A percentile compares a stretch with the other conserved stretches of the same genome.
These are phyloP conservation scores for Drosophila gaucha DNA, from an alignment of 2,888 invertebrate genomes.

Conservation along the genomic window DNA sequence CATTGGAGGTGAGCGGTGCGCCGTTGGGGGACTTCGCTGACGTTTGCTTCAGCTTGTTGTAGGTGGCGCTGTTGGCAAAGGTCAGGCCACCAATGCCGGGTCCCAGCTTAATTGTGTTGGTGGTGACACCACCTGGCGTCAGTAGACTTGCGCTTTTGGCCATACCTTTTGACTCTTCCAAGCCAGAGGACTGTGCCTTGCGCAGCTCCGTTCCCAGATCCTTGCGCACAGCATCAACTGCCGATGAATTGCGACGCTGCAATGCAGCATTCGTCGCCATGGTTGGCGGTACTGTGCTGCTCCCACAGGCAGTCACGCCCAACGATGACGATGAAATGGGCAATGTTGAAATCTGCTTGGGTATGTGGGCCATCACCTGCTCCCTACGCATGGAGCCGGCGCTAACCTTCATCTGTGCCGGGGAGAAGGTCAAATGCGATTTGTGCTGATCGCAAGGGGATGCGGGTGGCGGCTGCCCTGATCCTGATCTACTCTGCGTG, in stretches of 20 bases:
- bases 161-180: slow-evolving; percentile 43
- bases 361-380: slow-evolving; percentile 76
- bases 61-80: slow-evolving; percentile 84
- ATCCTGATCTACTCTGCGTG: slow-evolving; percentile 34
- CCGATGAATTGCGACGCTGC: slow-evolving; percentile 77
- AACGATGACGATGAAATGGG: slow-evolving; percentile 72
- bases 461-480: slow-evolving; percentile 80
- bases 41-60: slow-evolving; percentile 83
- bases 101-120: slow-evolving; percentile 84
- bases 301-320: slow-evolving; percentile 61
- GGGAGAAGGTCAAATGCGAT: slow-evolving; percentile 90
- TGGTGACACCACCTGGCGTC: slow-evolving; percentile 36
- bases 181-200: slow-evolving; percentile 54
- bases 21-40: slow-evolving; percentile 70
- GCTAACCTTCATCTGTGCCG: slow-evolving; percentile 88
- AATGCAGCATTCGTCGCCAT: slow-evolving; percentile 77
- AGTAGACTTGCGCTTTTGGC: slow-evolving; percentile 42
- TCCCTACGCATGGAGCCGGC: slow-evolving; percentile 79
- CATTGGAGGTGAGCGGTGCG: slow-evolving; percentile 70
- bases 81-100: slow-evolving; percentile 84
- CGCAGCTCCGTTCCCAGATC: slow-evolving; percentile 87
- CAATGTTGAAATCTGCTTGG: slow-evolving; percentile 75
- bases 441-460: slow-evolving; percentile 87
- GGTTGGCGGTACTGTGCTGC: slow-evolving; percentile 70
- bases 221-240: slow-evolving; percentile 87